Evolutionary conservation across 2,797 vertebrate genomes (phyloP), one percentile per base, ranked within the genome.

Genomic region (Gymnothorax javanicus): DNA sequence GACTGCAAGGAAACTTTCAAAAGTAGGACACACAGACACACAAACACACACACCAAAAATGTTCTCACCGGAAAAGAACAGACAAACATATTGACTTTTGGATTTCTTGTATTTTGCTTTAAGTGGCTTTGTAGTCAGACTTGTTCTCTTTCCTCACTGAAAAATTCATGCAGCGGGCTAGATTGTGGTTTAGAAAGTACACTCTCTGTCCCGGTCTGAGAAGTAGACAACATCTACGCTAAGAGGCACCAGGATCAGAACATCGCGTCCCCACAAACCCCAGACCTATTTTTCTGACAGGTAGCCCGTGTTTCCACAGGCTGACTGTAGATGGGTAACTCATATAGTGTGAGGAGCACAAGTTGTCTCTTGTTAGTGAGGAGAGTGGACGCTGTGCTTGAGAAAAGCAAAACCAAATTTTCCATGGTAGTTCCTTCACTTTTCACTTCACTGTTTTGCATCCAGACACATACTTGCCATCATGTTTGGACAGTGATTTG

Each of bases 401-500:
- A 6, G 64, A 11, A 8, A 25, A 25, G 64, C 64, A n/a, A 6
- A 69, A 69, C n/a, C n/a, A 25, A 25, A 6, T 11, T 69, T 69
- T 9, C 69, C 33, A 8, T 33, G 69, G 69, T 1, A 11, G 8
- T 8, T 27, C 27, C 69, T 8, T 11, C n/a, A 4, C 3, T 27
- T 71, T 12, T 11, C 69, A 71, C n/a, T n/a, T n/a, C n/a, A n/a
- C 88, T 77, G 87, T 88, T 91, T 93, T 88, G 88, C 90, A 88
- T 58, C 91, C 89, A 86, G 90, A 90, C 91, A 89, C 89, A 91
- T 90, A 1, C 86, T 88, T 92, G 92, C 90, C 85, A 88, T 92
- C 90, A 93, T 62, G 60, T 89, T 92, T 86, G 77, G 84, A 64
- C 86, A 85, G 15, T 62, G 60, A 62, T 62, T 43, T 43, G 60